Percentiles rank a stretch among this genome's conserved stretches.
Conservation (phyloP, 2,797 vertebrate species). For the Labeo calbasu region DNA sequence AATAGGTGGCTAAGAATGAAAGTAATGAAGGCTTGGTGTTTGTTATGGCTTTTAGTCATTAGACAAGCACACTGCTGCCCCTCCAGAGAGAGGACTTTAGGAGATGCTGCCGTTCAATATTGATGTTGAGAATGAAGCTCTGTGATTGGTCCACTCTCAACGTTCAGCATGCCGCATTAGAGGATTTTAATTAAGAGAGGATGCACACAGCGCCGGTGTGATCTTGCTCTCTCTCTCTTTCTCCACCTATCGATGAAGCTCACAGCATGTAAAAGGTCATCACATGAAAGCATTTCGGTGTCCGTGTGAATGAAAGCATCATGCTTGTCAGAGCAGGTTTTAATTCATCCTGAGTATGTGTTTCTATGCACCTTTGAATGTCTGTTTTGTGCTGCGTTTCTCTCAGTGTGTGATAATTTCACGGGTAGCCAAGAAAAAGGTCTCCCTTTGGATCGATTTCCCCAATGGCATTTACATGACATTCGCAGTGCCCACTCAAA, state of each 20-base stretch:
- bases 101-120: conserved; percentile 45
- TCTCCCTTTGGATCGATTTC: conserved; percentile 56
- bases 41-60: conserved; percentile 53
- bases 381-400: conserved; percentile 21
- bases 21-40: conserved; percentile 50
- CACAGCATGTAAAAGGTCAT: conserved; percentile 65
- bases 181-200: conserved; percentile 71
- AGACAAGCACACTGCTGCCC: conserved; percentile 41
- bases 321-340: conserved; percentile 2
- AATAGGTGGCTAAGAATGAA: conserved; percentile 45
- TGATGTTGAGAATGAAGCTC: conserved; percentile 47
- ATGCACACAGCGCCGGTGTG: conserved; percentile 34
- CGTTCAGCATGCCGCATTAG: conserved; percentile 61
- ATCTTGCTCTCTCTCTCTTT: conserved; percentile 20
- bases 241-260: conserved; percentile 50
- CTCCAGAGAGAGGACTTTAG: conserved; percentile 40
- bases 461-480: conserved; percentile 58
- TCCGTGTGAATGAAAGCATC: conserved; percentile 12
- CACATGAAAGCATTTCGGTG: conserved; percentile 42
- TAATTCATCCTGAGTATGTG: conserved; percentile 6
- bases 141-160: conserved; percentile 58
- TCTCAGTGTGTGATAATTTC: conserved; percentile 17
- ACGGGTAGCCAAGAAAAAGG: conserved; percentile 40
- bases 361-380: conserved; percentile 9
- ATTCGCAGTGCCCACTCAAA: conserved; percentile 42